Conservation (phyloP, 2,113 vertebrate genomes). For the Chaetops frenatus region DNA sequence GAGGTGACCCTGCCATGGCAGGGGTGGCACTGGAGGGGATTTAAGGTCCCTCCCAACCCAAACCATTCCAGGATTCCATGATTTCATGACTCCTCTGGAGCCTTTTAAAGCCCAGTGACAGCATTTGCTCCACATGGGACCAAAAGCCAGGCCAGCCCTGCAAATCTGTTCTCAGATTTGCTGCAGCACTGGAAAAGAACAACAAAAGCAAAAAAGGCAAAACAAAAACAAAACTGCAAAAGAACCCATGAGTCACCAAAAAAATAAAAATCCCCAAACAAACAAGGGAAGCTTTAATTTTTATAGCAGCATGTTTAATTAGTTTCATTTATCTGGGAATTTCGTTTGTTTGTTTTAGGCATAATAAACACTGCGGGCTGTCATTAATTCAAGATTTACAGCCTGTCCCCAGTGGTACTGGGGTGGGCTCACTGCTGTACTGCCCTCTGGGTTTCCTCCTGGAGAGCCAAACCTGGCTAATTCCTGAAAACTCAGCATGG, state of each 20-base stretch:
- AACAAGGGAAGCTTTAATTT: not conserved
- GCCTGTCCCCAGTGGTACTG: not conserved
- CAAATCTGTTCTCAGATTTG: not conserved
- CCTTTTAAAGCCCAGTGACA: not conserved
- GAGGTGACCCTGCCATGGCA: not conserved
- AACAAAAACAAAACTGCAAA: not conserved
- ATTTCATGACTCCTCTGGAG: not conserved
- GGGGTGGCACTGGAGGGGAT: not conserved
- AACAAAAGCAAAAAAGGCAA: not conserved
- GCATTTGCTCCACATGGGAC: fast-evolving
- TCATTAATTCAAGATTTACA: not conserved
- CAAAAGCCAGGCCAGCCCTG: not conserved
- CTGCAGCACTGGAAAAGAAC: not conserved
- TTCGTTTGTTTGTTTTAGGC: not conserved
- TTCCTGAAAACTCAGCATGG: not conserved
- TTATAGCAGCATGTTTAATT: not conserved
- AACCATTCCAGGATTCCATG: not conserved
- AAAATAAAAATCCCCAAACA: not conserved
- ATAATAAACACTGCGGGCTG: not conserved
- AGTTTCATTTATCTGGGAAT: constrained; percentile 14
- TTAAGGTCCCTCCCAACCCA: not conserved
- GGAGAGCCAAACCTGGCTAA: not conserved
- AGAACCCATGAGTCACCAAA: not conserved
- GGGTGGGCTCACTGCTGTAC: not conserved
- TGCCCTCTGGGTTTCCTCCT: not conserved